These are phyloP conservation scores for Macrophya alboannulata DNA, from an alignment of 2,888 invertebrate genomes.

Conservation along the genomic window DNA sequence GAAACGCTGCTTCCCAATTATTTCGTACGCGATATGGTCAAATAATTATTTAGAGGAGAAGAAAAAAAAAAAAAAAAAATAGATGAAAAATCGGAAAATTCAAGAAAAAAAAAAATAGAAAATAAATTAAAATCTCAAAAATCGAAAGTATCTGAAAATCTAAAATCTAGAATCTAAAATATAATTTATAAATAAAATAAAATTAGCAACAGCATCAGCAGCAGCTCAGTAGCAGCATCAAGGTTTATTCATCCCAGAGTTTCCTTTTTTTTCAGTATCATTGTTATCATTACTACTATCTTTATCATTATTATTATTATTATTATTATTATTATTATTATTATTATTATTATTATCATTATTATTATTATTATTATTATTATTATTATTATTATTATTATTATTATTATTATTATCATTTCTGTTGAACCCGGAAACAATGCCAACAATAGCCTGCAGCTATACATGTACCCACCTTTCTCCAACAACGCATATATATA, in stretches of 20 bases:
- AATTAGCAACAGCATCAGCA: neutral
- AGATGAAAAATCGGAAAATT: neutral
- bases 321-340: neutral
- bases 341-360: too few relatives aligned
- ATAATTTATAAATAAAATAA: neutral
- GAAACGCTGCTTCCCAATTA: neutral
- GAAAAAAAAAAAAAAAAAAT: too few relatives aligned
- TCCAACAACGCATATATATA: too few relatives aligned
- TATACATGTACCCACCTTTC: neutral
- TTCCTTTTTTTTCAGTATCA: neutral
- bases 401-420: neutral
- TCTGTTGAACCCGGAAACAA: constrained; percentile 23
- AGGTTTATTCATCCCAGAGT: neutral
- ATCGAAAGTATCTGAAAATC: neutral
- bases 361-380: neutral
- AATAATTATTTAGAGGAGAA: neutral
- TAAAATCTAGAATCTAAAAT: neutral
- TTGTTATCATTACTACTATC: neutral
- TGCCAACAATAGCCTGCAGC: constrained; percentile 42
- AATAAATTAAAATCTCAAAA: neutral
- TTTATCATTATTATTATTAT: neutral
- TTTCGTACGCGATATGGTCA: neutral
- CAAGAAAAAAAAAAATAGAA: neutral
- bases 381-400: constrained; percentile 27
- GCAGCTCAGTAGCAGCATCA: neutral